A percentile compares a stretch with the other conserved stretches of the same genome.
phyloP scores from a whole-genome alignment of 2,113 vertebrate species.

The Rousettus leschenaultii region DNA sequence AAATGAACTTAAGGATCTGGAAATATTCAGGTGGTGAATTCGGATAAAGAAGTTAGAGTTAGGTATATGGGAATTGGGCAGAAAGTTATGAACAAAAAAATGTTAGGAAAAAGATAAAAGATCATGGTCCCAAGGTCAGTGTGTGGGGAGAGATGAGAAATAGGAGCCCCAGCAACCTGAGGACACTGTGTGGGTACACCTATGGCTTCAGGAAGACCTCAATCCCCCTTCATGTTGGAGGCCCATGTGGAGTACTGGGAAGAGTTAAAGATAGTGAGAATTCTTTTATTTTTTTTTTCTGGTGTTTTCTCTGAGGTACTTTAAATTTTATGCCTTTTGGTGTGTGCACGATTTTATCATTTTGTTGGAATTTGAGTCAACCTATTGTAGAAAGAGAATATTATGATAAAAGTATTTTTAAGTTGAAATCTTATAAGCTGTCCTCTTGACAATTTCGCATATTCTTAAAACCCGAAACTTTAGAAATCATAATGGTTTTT shows the following conservation, averaged over 20 bases:
- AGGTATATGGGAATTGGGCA: neutral
- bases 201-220: neutral
- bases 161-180: neutral
- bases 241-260: neutral
- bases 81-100: neutral
- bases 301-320: neutral
- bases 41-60: neutral
- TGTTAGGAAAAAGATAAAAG: neutral
- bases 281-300: neutral
- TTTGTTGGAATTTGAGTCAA: neutral
- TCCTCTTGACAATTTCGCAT: constrained; percentile 1
- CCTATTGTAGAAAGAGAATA: neutral
- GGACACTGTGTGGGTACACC: rapidly evolving
- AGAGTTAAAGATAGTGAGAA: neutral
- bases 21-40: neutral
- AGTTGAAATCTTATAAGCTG: neutral
- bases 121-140: neutral
- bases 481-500: neutral
- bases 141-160: neutral
- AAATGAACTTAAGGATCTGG: neutral
- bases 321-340: neutral
- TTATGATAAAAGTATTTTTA: neutral
- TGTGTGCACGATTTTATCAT: neutral
- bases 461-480: neutral
- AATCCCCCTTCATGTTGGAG: neutral